Conservation (phyloP, 2,797 vertebrate species). For the Luscinia luscinia region DNA sequence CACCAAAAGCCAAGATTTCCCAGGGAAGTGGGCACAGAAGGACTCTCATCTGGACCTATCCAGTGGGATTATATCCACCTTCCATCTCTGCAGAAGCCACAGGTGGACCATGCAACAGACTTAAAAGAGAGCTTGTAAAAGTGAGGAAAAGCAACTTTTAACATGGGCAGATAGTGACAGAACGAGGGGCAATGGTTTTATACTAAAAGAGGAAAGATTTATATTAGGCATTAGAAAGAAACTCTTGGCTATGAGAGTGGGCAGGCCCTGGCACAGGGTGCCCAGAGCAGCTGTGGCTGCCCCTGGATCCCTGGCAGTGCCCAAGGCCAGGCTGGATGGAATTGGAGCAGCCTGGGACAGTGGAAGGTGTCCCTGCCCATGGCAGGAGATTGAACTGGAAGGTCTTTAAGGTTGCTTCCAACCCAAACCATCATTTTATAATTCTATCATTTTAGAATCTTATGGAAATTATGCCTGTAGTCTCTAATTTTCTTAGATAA, state of each 20-base stretch:
- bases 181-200: accelerated
- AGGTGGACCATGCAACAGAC: neutral
- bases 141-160: neutral
- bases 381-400: neutral
- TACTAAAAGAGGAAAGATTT: neutral
- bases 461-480: neutral
- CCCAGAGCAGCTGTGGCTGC: neutral
- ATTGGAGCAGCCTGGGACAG: accelerated
- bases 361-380: neutral
- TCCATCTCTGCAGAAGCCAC: neutral
- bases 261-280: accelerated
- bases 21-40: neutral
- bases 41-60: neutral
- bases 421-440: neutral
- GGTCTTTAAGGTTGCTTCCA: neutral
- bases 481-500: neutral
- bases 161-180: neutral
- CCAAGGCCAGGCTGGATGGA: accelerated
- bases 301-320: neutral
- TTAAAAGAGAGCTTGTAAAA: neutral
- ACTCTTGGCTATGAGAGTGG: neutral
- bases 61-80: neutral
- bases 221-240: neutral
- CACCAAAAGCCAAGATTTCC: neutral
- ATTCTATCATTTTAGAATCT: neutral